Evolutionary conservation across 2,113 vertebrate genomes (phyloP).

Genomic region (Seriola aureovittata): DNA sequence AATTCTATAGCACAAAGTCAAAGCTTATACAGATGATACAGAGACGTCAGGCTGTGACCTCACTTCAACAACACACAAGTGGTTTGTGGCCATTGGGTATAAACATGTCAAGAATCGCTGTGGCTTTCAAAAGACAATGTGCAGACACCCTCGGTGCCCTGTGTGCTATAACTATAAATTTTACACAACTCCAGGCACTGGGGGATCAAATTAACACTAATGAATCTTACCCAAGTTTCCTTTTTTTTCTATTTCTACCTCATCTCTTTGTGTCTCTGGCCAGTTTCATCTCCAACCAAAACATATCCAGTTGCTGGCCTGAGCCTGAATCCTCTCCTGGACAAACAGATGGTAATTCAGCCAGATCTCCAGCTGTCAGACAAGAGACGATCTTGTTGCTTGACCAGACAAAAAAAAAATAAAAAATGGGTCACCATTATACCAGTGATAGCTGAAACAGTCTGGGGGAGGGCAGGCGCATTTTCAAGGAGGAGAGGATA

Average conservation of each 20-base stretch:
- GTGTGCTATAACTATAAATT: conserved; percentile 13
- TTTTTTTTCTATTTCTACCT: conserved; percentile 11
- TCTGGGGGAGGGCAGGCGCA: conserved; percentile 33
- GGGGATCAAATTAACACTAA: conserved; percentile 42
- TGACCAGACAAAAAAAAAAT: conserved; percentile 23
- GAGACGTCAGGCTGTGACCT: conserved; percentile 30
- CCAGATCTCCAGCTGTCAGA: conserved; percentile 63
- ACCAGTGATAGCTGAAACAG: conserved; percentile 56
- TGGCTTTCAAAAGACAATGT: conserved; percentile 41
- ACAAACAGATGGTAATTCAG: conserved; percentile 61
- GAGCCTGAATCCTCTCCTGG: conserved; percentile 26
- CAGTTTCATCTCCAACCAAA: conserved; percentile 61
- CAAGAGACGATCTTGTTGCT: conserved; percentile 12
- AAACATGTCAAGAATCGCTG: conserved; percentile 46
- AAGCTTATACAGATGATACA: background rate
- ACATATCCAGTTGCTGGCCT: conserved; percentile 54
- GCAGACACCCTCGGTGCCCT: conserved; percentile 28
- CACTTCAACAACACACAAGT: conserved; percentile 41
- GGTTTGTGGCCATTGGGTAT: conserved; percentile 29
- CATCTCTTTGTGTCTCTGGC: conserved; percentile 49
- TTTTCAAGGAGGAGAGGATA: conserved; percentile 6
- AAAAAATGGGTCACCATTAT: conserved; percentile 30
- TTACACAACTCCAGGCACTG: conserved; percentile 13
- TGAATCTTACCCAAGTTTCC: conserved; percentile 28
- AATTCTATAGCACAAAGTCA: background rate